Conservation (phyloP, 2,888 invertebrate genomes). For the Hedya salicella region DNA sequence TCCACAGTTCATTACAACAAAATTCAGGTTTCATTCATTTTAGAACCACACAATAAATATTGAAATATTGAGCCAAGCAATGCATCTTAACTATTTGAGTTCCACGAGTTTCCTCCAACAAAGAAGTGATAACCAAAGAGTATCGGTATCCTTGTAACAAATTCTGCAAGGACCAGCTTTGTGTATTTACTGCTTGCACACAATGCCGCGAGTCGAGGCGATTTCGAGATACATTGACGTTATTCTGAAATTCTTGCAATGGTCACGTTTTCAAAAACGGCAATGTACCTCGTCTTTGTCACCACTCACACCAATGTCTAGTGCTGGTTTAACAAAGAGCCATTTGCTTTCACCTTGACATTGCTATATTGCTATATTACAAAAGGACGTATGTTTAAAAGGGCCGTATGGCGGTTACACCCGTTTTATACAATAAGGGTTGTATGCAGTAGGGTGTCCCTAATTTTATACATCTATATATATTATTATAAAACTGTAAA, state of each 20-base stretch:
- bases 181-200: neutral
- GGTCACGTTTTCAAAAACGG: too few species aligned
- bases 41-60: too few species aligned
- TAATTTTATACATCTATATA: too few species aligned
- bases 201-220: too few species aligned
- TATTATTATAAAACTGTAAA: too few species aligned
- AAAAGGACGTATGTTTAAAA: neutral
- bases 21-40: too few species aligned
- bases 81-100: neutral
- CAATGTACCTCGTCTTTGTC: too few species aligned
- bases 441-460: neutral
- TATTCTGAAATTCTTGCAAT: too few species aligned
- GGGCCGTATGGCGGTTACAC: neutral
- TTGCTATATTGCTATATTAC: neutral
- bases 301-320: too few species aligned
- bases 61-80: neutral
- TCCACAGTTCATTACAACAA: too few species aligned
- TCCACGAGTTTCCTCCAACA: constrained; percentile 1
- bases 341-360: constrained; percentile 20
- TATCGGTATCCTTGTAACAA: constrained; percentile 15
- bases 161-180: constrained; percentile 13
- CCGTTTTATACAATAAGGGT: neutral
- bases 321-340: constrained; percentile 24
- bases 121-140: constrained; percentile 15
- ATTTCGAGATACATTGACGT: too few species aligned